Conservation (phyloP, 2,888 invertebrate genomes). For the Apotomis capreana region DNA sequence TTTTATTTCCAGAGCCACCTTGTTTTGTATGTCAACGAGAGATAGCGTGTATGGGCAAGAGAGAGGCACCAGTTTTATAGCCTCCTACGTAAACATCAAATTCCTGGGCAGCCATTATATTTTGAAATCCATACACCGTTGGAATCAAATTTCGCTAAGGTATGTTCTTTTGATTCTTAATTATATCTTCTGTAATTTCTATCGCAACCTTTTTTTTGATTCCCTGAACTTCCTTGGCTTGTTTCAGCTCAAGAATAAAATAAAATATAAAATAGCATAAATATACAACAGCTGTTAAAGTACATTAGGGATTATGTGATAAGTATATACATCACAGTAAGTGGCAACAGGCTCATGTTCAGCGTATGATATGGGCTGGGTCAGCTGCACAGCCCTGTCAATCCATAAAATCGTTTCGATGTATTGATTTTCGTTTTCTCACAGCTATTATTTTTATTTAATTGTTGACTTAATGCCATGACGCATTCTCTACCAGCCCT, state of each 20-base stretch:
- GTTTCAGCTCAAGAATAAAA: not conserved
- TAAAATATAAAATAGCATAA: no score
- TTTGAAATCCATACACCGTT: no score
- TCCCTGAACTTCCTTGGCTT: not conserved
- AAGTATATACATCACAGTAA: no score
- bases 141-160: no score
- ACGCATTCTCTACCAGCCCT: not conserved
- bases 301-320: no score
- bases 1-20: not conserved
- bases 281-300: no score
- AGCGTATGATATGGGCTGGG: no score
- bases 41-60: not conserved
- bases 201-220: not conserved
- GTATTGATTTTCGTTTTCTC: not conserved
- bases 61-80: not conserved
- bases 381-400: no score
- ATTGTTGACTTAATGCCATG: no score
- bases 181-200: slow-evolving; percentile 1
- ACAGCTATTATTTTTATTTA: not conserved
- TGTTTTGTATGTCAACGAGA: not conserved
- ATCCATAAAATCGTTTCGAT: slow-evolving; percentile 4
- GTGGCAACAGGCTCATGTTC: no score
- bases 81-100: not conserved
- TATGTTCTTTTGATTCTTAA: no score
- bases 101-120: not conserved